These are phyloP conservation scores for Eustalomyia histrio DNA, from an alignment of 2,888 invertebrate species.

Conservation along the genomic window DNA sequence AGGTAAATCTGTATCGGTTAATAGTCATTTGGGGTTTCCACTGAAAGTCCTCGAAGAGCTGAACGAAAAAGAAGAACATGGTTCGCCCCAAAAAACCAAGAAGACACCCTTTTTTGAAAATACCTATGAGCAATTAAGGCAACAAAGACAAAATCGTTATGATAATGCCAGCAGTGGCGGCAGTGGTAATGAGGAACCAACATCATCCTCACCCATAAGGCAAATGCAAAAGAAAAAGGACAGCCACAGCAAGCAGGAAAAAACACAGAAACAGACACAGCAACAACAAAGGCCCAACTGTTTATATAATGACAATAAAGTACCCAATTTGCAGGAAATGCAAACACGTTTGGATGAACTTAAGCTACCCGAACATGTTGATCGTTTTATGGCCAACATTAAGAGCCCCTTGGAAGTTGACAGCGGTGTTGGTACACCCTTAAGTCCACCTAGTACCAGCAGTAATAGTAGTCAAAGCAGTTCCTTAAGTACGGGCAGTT, in stretches of 20 bases:
- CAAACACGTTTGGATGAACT: constrained; percentile 75
- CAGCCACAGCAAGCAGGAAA: not conserved
- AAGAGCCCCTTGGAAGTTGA: constrained; percentile 80
- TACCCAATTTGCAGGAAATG: constrained; percentile 69
- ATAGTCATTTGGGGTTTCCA: constrained; percentile 79
- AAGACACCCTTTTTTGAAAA: constrained; percentile 84
- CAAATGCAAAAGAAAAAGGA: constrained; percentile 22
- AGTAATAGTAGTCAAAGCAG: constrained; percentile 69
- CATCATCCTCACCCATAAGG: constrained; percentile 69
- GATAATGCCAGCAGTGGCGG: constrained; percentile 79
- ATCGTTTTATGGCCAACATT: constrained; percentile 74
- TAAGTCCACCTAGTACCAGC: constrained; percentile 81
- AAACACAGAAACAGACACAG: constrained; percentile 19
- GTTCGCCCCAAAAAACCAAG: constrained; percentile 78
- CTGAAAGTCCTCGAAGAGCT: constrained; percentile 79
- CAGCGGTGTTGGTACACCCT: constrained; percentile 85
- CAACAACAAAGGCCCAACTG: constrained; percentile 79
- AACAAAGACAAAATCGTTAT: constrained; percentile 80
- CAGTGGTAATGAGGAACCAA: constrained; percentile 76
- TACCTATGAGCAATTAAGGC: constrained; percentile 85
- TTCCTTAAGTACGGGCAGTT: constrained; percentile 71
- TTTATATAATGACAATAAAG: constrained; percentile 69
- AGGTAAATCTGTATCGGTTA: constrained; percentile 79
- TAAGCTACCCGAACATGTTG: constrained; percentile 77
- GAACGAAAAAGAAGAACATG: constrained; percentile 79